phyloP scores from a whole-genome alignment of 2,888 invertebrate species.

The Volucella zonaria region DNA sequence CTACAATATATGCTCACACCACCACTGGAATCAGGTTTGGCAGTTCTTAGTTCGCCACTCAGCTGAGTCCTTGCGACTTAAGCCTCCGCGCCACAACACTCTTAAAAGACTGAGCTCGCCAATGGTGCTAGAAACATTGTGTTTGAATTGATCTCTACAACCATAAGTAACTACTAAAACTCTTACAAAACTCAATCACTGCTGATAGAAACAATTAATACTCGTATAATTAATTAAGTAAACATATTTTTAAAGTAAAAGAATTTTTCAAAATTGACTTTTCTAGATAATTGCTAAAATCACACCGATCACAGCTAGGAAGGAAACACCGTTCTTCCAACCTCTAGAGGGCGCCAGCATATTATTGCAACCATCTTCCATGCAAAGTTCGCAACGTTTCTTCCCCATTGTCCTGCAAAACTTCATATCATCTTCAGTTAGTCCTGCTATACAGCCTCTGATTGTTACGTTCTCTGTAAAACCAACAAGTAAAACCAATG shows the following conservation, averaged over 20 bases:
- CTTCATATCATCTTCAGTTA: constrained; percentile 73
- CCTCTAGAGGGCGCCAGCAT: constrained; percentile 20
- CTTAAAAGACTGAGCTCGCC: not conserved
- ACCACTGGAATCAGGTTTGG: too few relatives aligned
- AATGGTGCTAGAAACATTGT: not conserved
- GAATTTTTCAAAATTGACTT: not conserved
- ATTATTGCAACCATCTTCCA: constrained; percentile 76
- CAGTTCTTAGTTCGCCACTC: too few relatives aligned
- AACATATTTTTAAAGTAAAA: not conserved
- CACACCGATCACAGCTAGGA: not conserved
- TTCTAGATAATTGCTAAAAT: constrained; percentile 2
- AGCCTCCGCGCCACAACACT: too few relatives aligned
- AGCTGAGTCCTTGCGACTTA: too few relatives aligned
- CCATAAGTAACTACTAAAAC: not conserved
- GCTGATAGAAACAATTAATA: constrained; percentile 5
- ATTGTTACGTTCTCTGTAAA: constrained; percentile 75
- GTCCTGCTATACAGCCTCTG: constrained; percentile 78
- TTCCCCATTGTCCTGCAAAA: constrained; percentile 75
- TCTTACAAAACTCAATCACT: not conserved
- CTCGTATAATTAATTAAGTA: constrained; percentile 25
- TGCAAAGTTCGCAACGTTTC: constrained; percentile 76
- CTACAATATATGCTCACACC: too few relatives aligned
- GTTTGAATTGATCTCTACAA: not conserved
- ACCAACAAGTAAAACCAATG: constrained; percentile 6
- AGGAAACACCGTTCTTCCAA: not conserved